Evolutionary conservation across 2,888 invertebrate species (phyloP).

Genomic region (Auanema sp.): DNA sequence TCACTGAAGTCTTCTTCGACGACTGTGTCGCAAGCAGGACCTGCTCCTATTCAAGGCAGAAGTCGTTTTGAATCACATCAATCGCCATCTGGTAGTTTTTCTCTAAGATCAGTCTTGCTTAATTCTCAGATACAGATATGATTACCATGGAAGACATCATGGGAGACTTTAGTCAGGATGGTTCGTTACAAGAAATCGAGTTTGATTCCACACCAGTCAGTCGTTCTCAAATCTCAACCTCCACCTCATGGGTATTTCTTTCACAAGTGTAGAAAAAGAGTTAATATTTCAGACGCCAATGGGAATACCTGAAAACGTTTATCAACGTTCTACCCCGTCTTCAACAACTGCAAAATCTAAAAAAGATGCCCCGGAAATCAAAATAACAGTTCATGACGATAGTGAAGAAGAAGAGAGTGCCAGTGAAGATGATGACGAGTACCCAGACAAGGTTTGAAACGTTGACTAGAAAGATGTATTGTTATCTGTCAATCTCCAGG

Average conservation of each 20-base stretch:
- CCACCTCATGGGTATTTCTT: background rate
- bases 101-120: too few species aligned
- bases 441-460: slow-evolving; percentile 48
- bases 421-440: slow-evolving; percentile 61
- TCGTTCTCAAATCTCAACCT: background rate
- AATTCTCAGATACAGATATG: background rate
- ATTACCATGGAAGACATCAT: background rate
- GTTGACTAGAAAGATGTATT: background rate
- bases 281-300: slow-evolving; percentile 10
- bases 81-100: too few species aligned
- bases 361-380: slow-evolving; percentile 31
- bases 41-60: slow-evolving; percentile 6
- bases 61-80: too few species aligned
- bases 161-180: too few species aligned
- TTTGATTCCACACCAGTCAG: slow-evolving; percentile 23
- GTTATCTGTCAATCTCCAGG: slow-evolving; percentile 15
- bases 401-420: slow-evolving; percentile 46
- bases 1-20: background rate
- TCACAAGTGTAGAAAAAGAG: too few species aligned
- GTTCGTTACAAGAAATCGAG: slow-evolving; percentile 18
- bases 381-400: slow-evolving; percentile 29
- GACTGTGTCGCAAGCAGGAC: background rate
- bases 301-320: slow-evolving; percentile 10
- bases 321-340: background rate
- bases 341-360: background rate